Conservation (phyloP, 92 coral and sea anemone species). For the Galaxea fascicularis region DNA sequence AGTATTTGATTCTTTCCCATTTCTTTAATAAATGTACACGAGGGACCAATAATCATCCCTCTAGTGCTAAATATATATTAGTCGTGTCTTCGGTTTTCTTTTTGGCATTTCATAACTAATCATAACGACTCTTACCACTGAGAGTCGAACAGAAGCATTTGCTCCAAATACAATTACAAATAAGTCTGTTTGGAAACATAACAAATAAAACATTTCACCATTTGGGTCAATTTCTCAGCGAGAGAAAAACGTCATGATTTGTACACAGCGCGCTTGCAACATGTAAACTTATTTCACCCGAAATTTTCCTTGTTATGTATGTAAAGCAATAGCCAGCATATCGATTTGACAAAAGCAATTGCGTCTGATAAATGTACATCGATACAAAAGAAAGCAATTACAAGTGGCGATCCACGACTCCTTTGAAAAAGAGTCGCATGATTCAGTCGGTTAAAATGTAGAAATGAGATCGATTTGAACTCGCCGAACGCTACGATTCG, state of each 20-base stretch:
- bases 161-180: slow-evolving; percentile 3
- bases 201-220: slow-evolving; percentile 6
- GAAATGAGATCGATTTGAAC: neutral
- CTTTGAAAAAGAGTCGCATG: neutral
- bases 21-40: slow-evolving; percentile 39
- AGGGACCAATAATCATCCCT: slow-evolving; percentile 14
- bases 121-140: neutral
- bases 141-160: neutral
- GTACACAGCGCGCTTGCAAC: slow-evolving; percentile 3
- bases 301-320: neutral
- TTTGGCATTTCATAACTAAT: neutral
- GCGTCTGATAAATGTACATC: neutral
- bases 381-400: neutral
- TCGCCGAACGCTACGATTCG: neutral
- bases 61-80: slow-evolving; percentile 39
- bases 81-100: neutral
- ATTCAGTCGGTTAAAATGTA: neutral
- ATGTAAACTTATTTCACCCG: neutral
- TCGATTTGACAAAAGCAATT: neutral
- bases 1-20: neutral
- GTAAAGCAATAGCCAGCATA: neutral
- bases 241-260: slow-evolving; percentile 8
- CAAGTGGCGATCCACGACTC: neutral
- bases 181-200: neutral
- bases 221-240: slow-evolving; percentile 23